Evolutionary conservation across 2,113 vertebrate genomes (phyloP), one percentile per base, ranked within the genome.

Genomic region (Typhlomys cinereus): DNA sequence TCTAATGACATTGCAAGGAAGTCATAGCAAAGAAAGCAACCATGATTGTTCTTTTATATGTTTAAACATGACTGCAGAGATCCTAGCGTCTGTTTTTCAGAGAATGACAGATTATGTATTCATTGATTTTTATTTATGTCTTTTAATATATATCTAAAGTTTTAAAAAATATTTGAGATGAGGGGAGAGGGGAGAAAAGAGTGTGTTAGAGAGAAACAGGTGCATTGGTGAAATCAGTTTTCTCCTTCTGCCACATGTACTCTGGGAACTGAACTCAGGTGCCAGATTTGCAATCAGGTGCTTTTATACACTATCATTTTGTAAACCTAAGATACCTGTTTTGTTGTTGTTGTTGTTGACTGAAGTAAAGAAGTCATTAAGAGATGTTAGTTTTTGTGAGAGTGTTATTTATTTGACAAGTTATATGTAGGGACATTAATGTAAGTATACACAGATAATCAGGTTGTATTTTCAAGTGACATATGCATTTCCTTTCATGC

Each of bases 361-460:
- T 82, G 46, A 88, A 82, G 14, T 89, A 59, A 57, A 88, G 93
- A 94, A n/a, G 18, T 78, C 73, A 82, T 89, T 94, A 78, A 69
- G 52, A 75, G 64, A 50, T 71, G 27, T n/a, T 95, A 48, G 50
- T 59, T 91, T 94, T 88, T 91, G n/a, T 93, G 73, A 88, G 76
- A 81, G 91, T 88, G 52, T 78, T 34, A 14, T 86, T 61, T 92
- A 80, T 78, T 61, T 92, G 54, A 70, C 14, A 74, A 20, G 15
- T 89, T 92, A 52, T 86, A 41, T 78, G 92, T 89, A 84, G 84
- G 41, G 12, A 11, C 14, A 23, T 64, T 82, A 84, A 61, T 71
- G 31, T 88, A 73, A 89, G 76, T 18, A n/a, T 89, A 18, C 73
- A 52, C 29, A 52, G 86, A 70, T 83, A 79, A 20, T 39, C 64